Percentiles rank a stretch among this genome's conserved stretches.
phyloP scores from a whole-genome alignment of 1,140 invertebrate genomes.

The Habropoda laboriosa region DNA sequence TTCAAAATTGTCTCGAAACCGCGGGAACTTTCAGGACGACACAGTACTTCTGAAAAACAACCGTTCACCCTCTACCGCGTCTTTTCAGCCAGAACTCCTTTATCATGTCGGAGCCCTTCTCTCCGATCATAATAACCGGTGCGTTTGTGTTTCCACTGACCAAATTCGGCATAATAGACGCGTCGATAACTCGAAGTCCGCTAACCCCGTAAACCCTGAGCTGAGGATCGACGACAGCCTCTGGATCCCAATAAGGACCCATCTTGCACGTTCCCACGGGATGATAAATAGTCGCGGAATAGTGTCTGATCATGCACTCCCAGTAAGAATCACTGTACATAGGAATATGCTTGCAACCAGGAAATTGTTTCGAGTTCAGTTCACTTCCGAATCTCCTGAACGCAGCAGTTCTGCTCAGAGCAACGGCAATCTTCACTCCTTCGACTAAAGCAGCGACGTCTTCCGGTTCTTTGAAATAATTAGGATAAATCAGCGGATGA shows the following conservation, averaged over 20 bases:
- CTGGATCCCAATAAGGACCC: conserved; percentile 92
- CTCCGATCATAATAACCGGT: conserved; percentile 92
- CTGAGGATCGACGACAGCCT: conserved; percentile 93
- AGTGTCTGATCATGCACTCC: conserved; percentile 92
- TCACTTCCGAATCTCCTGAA: conserved; percentile 87
- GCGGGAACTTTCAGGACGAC: no score
- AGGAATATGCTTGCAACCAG: conserved; percentile 86
- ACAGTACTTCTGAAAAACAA: neutral
- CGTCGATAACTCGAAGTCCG: conserved; percentile 92
- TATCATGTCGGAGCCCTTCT: conserved; percentile 92
- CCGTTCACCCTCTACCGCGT: conserved; percentile 18
- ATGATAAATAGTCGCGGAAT: conserved; percentile 92
- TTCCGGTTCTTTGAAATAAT: conserved; percentile 91
- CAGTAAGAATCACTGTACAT: conserved; percentile 89
- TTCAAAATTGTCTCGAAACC: no score
- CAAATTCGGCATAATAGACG: conserved; percentile 92
- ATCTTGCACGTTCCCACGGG: conserved; percentile 96
- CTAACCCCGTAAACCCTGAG: conserved; percentile 90
- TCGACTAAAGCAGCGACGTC: conserved; percentile 92
- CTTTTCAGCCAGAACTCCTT: conserved; percentile 89
- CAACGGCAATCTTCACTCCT: conserved; percentile 90
- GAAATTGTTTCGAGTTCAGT: conserved; percentile 86
- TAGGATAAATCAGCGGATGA: conserved; percentile 96
- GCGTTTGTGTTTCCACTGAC: conserved; percentile 93
- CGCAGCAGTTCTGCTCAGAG: conserved; percentile 87